phyloP scores from a whole-genome alignment of 2,113 vertebrate species.

The Mohoua ochrocephala region DNA sequence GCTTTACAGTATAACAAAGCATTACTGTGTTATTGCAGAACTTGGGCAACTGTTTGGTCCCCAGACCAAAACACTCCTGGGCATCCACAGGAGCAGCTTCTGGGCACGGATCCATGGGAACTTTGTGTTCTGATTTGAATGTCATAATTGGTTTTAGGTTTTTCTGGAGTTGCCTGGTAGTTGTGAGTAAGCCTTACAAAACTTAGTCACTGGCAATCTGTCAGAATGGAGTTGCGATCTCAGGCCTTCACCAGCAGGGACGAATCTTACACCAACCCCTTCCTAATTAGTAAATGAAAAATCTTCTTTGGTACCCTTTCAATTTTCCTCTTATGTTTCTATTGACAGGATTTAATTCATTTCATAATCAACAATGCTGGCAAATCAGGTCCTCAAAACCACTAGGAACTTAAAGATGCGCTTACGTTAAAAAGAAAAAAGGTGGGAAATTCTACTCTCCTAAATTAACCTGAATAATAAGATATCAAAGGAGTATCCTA shows the following conservation, averaged over 20 bases:
- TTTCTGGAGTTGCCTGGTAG: background rate
- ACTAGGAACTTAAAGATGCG: background rate
- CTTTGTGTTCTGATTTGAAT: background rate
- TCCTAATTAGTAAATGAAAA: background rate
- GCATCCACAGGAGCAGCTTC: background rate
- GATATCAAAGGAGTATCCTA: background rate
- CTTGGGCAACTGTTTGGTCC: background rate
- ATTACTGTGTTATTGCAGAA: background rate
- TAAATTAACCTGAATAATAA: background rate
- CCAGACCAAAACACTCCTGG: background rate
- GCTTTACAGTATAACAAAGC: background rate
- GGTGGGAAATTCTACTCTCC: background rate
- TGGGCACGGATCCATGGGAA: background rate
- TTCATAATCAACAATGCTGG: background rate
- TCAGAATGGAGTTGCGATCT: background rate
- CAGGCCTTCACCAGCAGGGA: background rate
- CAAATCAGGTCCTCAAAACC: background rate
- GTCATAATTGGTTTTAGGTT: background rate
- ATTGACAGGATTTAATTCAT: background rate
- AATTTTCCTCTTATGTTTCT: background rate
- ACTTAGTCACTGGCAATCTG: background rate
- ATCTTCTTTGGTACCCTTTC: background rate
- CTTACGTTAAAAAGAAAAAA: background rate
- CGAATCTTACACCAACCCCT: background rate
- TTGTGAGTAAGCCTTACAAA: background rate